Conservation (phyloP, 1,140 invertebrate species). For the Centruroides sculpturatus region DNA sequence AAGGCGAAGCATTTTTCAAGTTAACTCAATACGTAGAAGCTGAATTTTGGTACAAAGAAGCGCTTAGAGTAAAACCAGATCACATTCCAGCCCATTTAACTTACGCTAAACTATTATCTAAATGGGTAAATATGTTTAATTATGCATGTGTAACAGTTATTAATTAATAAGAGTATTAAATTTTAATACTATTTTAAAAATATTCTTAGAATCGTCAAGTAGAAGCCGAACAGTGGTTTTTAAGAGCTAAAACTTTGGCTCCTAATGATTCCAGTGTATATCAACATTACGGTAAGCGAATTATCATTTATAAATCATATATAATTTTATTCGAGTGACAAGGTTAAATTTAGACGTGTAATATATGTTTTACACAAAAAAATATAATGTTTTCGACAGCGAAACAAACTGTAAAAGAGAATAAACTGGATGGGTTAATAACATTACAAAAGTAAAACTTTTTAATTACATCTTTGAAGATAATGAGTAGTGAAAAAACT, state of each 20-base stretch:
- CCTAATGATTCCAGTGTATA: slow-evolving; percentile 66
- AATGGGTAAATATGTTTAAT: slow-evolving; percentile 53
- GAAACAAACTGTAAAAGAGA: too few relatives aligned
- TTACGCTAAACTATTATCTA: slow-evolving; percentile 74
- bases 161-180: too few relatives aligned
- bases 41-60: slow-evolving; percentile 66
- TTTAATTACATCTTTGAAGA: too few relatives aligned
- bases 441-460: too few relatives aligned
- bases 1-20: slow-evolving; percentile 62
- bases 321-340: too few relatives aligned
- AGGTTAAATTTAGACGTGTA: too few relatives aligned
- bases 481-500: too few relatives aligned
- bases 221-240: slow-evolving; percentile 80
- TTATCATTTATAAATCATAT: slow-evolving; percentile 3
- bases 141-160: background rate
- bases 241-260: slow-evolving; percentile 62
- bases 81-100: slow-evolving; percentile 79
- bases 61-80: slow-evolving; percentile 61
- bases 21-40: slow-evolving; percentile 62
- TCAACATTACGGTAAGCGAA: slow-evolving; percentile 57
- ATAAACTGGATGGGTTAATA: too few relatives aligned
- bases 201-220: slow-evolving; percentile 33
- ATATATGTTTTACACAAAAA: too few relatives aligned
- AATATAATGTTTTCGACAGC: too few relatives aligned
- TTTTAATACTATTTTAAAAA: background rate